A percentile compares a stretch with the other conserved stretches of the same genome.
Evolutionary conservation across 2,113 vertebrate genomes (phyloP).

Genomic region (Eretmodus cyanostictus): DNA sequence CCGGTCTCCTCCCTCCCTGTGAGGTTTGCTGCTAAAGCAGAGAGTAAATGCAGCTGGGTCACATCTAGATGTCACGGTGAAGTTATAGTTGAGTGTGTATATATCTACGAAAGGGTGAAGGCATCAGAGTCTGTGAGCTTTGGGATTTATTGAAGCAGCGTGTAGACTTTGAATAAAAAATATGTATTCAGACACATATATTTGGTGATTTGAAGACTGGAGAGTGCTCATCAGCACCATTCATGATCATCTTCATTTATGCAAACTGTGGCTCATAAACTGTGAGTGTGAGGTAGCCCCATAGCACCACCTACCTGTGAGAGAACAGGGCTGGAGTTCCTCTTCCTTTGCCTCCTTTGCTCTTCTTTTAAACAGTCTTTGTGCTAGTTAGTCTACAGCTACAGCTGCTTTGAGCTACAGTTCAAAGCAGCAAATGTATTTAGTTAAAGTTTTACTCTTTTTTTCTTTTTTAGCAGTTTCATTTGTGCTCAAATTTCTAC

Average conservation of each 20-base stretch:
- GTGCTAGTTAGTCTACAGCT: not conserved
- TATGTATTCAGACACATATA: not conserved
- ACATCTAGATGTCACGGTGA: constrained; percentile 26
- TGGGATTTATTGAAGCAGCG: not conserved
- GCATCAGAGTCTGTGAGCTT: not conserved
- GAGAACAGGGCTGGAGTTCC: not conserved
- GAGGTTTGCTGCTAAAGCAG: not conserved
- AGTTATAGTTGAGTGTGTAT: not conserved
- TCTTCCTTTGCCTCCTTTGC: not conserved
- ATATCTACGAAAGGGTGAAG: not conserved
- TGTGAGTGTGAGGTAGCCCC: not conserved
- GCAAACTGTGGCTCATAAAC: not conserved
- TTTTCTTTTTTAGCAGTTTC: not conserved
- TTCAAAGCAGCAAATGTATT: not conserved
- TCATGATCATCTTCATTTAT: not conserved
- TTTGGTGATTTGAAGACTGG: not conserved
- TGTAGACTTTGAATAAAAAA: not conserved
- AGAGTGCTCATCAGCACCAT: not conserved
- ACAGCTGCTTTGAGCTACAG: not conserved
- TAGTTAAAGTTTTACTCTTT: not conserved
- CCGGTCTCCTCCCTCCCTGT: constrained; percentile 58
- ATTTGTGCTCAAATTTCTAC: not conserved
- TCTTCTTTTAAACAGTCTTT: not conserved
- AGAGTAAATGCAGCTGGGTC: constrained; percentile 8
- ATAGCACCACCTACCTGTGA: constrained; percentile 60